Evolutionary conservation across 2,888 invertebrate genomes (phyloP).

Genomic region (Nomada fabriciana): DNA sequence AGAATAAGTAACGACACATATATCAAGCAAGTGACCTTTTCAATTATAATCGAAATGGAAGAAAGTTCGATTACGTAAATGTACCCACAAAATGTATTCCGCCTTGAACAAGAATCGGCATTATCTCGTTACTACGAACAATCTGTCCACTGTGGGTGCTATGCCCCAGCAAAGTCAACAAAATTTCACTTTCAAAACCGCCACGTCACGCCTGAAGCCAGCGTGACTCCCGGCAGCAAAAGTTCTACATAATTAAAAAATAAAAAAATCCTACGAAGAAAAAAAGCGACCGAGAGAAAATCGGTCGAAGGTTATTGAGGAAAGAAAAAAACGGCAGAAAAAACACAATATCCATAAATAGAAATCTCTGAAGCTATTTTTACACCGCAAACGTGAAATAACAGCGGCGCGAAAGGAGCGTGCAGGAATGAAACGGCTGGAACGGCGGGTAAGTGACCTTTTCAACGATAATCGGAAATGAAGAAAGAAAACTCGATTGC

Average conservation of each 20-base stretch:
- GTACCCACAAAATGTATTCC: background rate
- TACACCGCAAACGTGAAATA: background rate
- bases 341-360: slow-evolving; percentile 12
- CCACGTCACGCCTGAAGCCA: background rate
- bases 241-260: background rate
- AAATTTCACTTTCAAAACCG: background rate
- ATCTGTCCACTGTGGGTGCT: background rate
- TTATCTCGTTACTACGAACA: background rate
- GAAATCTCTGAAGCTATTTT: slow-evolving; percentile 5
- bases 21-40: slow-evolving; percentile 16
- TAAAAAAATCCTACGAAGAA: background rate
- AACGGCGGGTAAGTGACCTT: slow-evolving; percentile 57
- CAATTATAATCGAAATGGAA: background rate
- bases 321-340: background rate
- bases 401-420: slow-evolving; percentile 26
- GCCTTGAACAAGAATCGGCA: background rate
- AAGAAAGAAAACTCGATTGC: slow-evolving; percentile 62
- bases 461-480: slow-evolving; percentile 58
- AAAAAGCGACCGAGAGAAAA: background rate
- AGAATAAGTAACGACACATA: background rate
- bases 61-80: slow-evolving; percentile 13
- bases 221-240: background rate
- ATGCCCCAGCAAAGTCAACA: background rate
- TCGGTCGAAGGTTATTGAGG: background rate
- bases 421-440: background rate